These are phyloP conservation scores for Plebejus melissa DNA, from an alignment of 2,888 invertebrate genomes.

Conservation along the genomic window DNA sequence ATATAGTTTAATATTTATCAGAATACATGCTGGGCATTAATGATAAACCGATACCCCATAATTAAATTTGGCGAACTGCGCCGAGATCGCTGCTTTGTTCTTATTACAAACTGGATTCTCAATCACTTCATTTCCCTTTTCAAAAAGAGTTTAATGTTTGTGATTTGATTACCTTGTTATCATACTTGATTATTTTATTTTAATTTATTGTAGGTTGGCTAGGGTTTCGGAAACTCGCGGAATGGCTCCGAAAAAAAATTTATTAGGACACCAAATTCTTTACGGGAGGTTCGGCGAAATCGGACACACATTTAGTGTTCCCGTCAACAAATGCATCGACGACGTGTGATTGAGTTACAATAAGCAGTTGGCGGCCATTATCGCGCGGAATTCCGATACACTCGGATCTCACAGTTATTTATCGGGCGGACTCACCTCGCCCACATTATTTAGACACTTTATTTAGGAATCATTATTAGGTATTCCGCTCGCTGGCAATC, in stretches of 20 bases:
- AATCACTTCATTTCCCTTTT: conserved; percentile 10
- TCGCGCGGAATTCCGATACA: conserved; percentile 22
- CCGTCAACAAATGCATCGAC: conserved; percentile 14
- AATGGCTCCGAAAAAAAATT: background rate
- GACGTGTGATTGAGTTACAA: conserved; percentile 25
- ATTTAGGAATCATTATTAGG: conserved; percentile 17
- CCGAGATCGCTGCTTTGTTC: background rate
- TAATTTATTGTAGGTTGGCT: background rate
- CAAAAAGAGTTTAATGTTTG: background rate
- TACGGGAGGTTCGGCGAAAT: background rate
- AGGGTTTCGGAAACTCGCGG: background rate
- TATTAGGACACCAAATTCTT: background rate
- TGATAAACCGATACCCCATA: background rate
- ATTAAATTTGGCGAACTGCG: conserved; percentile 25
- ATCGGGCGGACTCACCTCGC: conserved; percentile 13
- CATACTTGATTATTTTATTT: background rate
- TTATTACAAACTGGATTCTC: conserved; percentile 18
- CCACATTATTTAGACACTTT: conserved; percentile 23
- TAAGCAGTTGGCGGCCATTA: conserved; percentile 22
- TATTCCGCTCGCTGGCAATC: conserved; percentile 15
- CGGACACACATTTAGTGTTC: conserved; percentile 3
- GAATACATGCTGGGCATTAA: background rate
- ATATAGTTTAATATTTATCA: background rate
- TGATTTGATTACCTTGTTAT: background rate
- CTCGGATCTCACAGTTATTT: conserved; percentile 10